Conservation (phyloP, 2,797 vertebrate species). For the Lithobates pipiens region DNA sequence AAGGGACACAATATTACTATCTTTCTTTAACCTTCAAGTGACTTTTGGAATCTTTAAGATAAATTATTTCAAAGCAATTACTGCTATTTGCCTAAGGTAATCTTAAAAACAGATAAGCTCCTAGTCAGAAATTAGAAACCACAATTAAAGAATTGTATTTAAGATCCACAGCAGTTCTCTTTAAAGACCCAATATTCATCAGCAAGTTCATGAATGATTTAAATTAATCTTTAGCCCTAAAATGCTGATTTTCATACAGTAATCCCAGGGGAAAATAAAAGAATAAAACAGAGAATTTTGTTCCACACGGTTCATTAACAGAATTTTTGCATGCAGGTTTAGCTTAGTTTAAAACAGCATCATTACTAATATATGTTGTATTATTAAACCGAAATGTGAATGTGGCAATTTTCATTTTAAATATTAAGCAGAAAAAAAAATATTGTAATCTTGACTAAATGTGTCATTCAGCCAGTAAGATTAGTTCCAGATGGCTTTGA, state of each 20-base stretch:
- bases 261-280: conserved; percentile 49
- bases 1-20: conserved; percentile 29
- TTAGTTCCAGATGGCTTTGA: not conserved
- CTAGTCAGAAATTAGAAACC: conserved; percentile 56
- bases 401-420: not conserved
- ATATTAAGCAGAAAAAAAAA: not conserved
- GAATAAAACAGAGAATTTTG: conserved; percentile 38
- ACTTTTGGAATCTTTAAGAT: conserved; percentile 53
- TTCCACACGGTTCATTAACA: conserved; percentile 43
- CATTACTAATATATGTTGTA: conserved; percentile 7
- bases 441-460: not conserved
- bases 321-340: conserved; percentile 43
- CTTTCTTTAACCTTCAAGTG: conserved; percentile 52
- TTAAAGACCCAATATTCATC: conserved; percentile 54
- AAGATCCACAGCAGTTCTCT: conserved; percentile 51
- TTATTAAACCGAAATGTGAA: not conserved
- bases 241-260: conserved; percentile 45
- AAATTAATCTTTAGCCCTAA: conserved; percentile 50
- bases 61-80: conserved; percentile 58
- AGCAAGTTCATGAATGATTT: conserved; percentile 56
- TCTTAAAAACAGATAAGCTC: conserved; percentile 57
- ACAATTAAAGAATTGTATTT: conserved; percentile 57
- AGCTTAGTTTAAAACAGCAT: conserved; percentile 21
- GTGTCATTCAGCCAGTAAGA: not conserved
- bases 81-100: conserved; percentile 58